These are phyloP conservation scores for Campylomormyrus tamandua DNA, from an alignment of 2,113 vertebrate genomes.

Conservation along the genomic window DNA sequence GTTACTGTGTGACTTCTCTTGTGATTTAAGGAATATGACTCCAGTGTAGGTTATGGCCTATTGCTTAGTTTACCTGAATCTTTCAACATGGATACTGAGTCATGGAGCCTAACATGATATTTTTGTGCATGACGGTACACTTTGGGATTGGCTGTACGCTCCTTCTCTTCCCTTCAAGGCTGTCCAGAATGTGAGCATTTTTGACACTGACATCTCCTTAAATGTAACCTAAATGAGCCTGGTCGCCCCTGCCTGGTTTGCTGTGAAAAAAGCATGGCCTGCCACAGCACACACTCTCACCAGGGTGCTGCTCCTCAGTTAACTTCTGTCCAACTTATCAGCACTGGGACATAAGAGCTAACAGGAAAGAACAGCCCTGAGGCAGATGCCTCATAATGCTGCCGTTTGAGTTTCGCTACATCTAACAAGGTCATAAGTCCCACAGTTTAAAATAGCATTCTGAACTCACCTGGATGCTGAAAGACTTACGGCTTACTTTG, in stretches of 20 bases:
- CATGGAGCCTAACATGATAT: not conserved
- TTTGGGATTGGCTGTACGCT: not conserved
- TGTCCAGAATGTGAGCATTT: not conserved
- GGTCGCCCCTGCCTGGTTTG: not conserved
- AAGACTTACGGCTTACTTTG: not conserved
- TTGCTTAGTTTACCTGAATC: not conserved
- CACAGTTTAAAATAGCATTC: not conserved
- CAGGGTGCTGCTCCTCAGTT: not conserved
- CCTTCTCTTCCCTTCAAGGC: not conserved
- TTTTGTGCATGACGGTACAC: not conserved
- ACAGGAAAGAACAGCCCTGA: not conserved
- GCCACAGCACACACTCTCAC: not conserved
- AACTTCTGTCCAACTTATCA: not conserved
- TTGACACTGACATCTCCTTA: not conserved
- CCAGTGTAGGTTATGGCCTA: not conserved
- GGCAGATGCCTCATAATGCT: not conserved
- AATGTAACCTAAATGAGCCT: not conserved
- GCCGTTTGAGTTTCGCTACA: not conserved
- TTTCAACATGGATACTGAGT: not conserved
- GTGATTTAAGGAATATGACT: not conserved
- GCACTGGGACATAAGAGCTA: not conserved
- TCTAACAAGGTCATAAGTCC: not conserved
- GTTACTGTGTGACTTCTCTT: conserved; percentile 25
- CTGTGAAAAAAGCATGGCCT: not conserved
- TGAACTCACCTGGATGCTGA: not conserved